A percentile compares a stretch with the other conserved stretches of the same genome.
Conservation (phyloP, 1,140 invertebrate genomes). For the Mactra quadrangularis region DNA sequence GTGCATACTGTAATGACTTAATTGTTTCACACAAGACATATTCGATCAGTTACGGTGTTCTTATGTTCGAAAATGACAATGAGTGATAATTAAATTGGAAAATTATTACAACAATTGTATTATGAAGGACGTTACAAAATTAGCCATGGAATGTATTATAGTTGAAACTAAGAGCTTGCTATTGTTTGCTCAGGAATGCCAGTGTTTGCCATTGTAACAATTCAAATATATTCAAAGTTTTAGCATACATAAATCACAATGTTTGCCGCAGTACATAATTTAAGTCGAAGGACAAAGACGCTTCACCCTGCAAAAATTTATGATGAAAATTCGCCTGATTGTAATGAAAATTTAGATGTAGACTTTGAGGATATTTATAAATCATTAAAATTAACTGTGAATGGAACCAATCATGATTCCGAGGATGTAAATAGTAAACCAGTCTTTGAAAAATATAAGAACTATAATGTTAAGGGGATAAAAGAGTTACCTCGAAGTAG, state of each 20-base stretch:
- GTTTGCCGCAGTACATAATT: conserved; percentile 44
- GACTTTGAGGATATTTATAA: not conserved
- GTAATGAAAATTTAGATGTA: not conserved
- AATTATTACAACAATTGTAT: conserved; percentile 26
- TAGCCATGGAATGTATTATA: not conserved
- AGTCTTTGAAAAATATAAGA: conserved; percentile 34
- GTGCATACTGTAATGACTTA: too few relatives aligned
- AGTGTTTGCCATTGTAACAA: conserved; percentile 56
- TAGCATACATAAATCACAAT: conserved; percentile 24
- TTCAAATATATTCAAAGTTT: conserved; percentile 44
- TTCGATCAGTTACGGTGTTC: too few relatives aligned
- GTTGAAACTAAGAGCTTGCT: conserved; percentile 30
- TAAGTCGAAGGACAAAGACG: conserved; percentile 50
- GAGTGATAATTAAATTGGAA: conserved; percentile 30
- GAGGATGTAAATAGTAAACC: not conserved
- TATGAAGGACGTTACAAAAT: conserved; percentile 23
- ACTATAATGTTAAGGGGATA: conserved; percentile 45
- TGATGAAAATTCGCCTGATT: not conserved
- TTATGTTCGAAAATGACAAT: not conserved
- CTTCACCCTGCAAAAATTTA: conserved; percentile 34
- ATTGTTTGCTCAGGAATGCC: conserved; percentile 59
- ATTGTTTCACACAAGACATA: too few relatives aligned
- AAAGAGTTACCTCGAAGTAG: conserved; percentile 56
- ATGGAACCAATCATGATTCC: too few relatives aligned
- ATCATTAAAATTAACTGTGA: too few relatives aligned